Base-by-base conservation (phyloP, 2,888 invertebrate species). In the Dolomedes plantarius region DNA sequence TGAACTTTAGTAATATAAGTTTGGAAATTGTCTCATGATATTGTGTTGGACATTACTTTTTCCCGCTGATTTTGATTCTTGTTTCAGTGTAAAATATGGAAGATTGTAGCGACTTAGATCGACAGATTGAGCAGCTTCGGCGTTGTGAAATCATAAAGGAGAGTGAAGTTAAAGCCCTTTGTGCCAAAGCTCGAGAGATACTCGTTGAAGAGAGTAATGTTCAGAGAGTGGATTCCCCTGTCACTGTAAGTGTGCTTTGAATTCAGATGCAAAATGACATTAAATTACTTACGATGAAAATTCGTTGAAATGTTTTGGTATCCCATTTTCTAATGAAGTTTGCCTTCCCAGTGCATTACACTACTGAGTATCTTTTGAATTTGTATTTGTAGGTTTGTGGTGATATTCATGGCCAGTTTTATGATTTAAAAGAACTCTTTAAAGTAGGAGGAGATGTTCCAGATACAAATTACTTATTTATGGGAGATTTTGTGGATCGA, bases 371-470 rank as follows among this genome's bases (percentile, higher is more conserved):
- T n/a, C n/a, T n/a, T n/a, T n/a, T n/a, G n/a, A n/a, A n/a, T n/a
- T n/a, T n/a, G n/a, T n/a, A n/a, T n/a, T 93, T 93, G 46, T 91
- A 97, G 97, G 98, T 99, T 16, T 99, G 99, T 92, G 99, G 99
- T 86, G 99, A 99, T 91, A 99, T 99, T 89, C 99, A 99, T 91
- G 99, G 99, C 11, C 99, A 98, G 92, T 99, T 99, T 92, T 99
- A 99, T 93, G 99, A 99, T 92, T 93, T 99, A 68, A 98, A 97
- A 92, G 98, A 98, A 92, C 92, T 98, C 64, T 98, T 98, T 91
- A 98, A 98, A 94, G 98, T 99, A 29, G 99, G 99, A 62, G 99
- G 99, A 28, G 98, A 99, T 94, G 98, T 99, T 76, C 99, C 99
- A 16, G 98, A 98, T 92, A 99, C 99, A 88, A 99, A 99, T 92